Conservation (phyloP, 30 jellyfish, hydroid and myxozoan species). For the Aurelia aurita region DNA sequence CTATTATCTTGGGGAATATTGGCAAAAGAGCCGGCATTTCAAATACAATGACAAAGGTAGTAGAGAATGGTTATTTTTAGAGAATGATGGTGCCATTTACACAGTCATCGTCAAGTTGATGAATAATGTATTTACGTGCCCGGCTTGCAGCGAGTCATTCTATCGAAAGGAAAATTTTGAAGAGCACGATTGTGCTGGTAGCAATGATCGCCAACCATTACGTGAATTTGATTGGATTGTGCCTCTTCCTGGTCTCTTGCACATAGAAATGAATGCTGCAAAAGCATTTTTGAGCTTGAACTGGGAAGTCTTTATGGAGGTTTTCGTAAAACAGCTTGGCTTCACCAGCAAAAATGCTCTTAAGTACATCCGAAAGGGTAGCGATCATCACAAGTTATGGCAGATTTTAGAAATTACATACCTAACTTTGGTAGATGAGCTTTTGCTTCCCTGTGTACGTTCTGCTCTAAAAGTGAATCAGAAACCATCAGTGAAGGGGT, state of each 20-base stretch:
- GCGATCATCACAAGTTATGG: conserved; percentile 35
- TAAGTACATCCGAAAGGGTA: conserved; percentile 2
- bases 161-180: too few species aligned
- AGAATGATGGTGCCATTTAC: neutral
- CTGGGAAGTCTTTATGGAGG: too few species aligned
- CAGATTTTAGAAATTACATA: neutral
- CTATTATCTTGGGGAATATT: neutral
- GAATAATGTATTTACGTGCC: neutral
- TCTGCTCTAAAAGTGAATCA: too few species aligned
- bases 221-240: neutral
- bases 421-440: neutral
- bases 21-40: neutral
- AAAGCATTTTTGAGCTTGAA: neutral
- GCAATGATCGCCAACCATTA: too few species aligned
- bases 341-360: neutral
- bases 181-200: too few species aligned
- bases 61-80: neutral
- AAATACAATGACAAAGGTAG: too few species aligned
- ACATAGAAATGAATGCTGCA: neutral
- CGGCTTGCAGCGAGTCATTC: neutral
- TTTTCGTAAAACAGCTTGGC: neutral
- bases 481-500: too few species aligned
- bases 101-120: neutral
- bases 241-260: neutral
- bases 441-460: neutral